phyloP scores from a whole-genome alignment of 2,888 invertebrate species.

The Amphipyra tragopoginis region DNA sequence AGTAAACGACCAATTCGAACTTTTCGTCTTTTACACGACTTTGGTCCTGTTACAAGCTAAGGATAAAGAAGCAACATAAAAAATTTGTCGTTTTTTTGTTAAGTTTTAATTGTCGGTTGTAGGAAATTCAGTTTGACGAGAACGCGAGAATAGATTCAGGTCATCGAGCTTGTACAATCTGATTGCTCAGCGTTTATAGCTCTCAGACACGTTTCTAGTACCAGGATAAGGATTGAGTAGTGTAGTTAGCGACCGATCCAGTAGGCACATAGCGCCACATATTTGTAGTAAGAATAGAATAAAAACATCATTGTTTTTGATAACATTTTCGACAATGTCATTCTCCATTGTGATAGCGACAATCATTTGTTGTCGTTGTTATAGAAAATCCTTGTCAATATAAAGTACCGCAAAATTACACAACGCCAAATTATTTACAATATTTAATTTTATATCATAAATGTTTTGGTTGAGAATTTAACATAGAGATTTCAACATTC shows the following conservation, averaged over 20 bases:
- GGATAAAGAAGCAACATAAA: neutral
- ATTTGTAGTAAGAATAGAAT: neutral
- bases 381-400: slow-evolving; percentile 7
- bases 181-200: neutral
- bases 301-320: neutral
- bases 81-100: neutral
- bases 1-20: too few species aligned
- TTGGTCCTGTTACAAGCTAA: too few species aligned
- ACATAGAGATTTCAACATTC: slow-evolving; percentile 33
- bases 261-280: neutral
- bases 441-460: slow-evolving; percentile 1
- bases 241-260: neutral
- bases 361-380: neutral
- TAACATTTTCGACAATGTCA: slow-evolving; percentile 1
- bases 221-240: neutral
- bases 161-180: neutral
- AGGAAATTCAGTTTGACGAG: neutral
- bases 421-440: slow-evolving; percentile 2
- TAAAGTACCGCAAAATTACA: neutral
- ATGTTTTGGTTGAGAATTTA: slow-evolving; percentile 14
- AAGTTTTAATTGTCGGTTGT: neutral
- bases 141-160: neutral
- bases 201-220: slow-evolving; percentile 1
- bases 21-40: too few species aligned
- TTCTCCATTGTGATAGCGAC: slow-evolving; percentile 13